Evolutionary conservation across 2,888 invertebrate species (phyloP).

Genomic region (Eucriotettix oculatus): DNA sequence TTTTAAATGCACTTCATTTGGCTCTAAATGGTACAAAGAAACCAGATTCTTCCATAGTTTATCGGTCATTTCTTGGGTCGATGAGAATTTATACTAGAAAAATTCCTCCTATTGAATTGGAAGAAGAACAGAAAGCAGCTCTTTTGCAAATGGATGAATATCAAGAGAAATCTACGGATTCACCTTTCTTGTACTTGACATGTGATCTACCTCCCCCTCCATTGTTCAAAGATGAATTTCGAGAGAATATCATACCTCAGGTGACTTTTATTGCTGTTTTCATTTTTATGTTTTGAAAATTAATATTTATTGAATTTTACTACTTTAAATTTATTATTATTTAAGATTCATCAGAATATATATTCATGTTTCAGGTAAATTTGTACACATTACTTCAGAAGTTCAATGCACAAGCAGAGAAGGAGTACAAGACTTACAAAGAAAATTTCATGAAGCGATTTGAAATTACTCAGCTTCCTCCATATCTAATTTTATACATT

Average conservation of each 20-base stretch:
- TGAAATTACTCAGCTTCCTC: constrained; percentile 83
- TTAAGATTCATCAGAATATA: no score
- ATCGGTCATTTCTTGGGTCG: constrained; percentile 83
- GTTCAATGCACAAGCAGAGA: constrained; percentile 88
- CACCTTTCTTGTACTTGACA: constrained; percentile 90
- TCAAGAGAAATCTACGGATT: constrained; percentile 70
- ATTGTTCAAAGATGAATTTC: constrained; percentile 89
- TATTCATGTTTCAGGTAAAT: constrained; percentile 50
- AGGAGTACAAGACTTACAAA: constrained; percentile 98
- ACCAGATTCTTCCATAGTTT: constrained; percentile 77
- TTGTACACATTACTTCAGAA: constrained; percentile 85
- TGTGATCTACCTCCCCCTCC: constrained; percentile 97
- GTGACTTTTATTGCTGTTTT: constrained; percentile 26
- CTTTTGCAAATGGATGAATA: constrained; percentile 71
- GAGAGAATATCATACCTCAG: constrained; percentile 98
- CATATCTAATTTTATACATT: constrained; percentile 88
- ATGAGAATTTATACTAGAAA: constrained; percentile 84
- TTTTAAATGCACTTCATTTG: constrained; percentile 86
- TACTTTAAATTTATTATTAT: no score
- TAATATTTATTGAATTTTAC: background rate
- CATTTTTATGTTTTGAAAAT: background rate
- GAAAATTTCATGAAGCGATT: constrained; percentile 96
- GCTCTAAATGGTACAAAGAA: constrained; percentile 88
- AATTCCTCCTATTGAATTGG: constrained; percentile 81
- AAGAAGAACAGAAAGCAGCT: constrained; percentile 71